Evolutionary conservation across 1,140 invertebrate species (phyloP), one percentile per base, ranked within the genome.

Genomic region (Drosophila tropicalis): DNA sequence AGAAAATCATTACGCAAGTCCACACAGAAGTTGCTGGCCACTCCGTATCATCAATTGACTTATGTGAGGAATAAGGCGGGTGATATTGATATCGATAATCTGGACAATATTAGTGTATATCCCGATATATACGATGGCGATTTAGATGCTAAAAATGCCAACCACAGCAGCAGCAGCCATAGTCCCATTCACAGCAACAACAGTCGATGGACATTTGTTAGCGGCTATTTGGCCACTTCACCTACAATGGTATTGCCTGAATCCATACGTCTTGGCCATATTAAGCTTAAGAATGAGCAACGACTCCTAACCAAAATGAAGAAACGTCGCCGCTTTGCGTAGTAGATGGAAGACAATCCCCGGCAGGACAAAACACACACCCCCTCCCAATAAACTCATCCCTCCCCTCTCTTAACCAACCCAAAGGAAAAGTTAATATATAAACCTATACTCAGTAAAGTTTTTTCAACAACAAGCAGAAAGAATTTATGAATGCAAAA

Each of bases 91-190:
- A 90, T 91, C 36, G 90, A 91, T 60, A 91, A 85, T 62, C 74
- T 91, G 63, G 90, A 91, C 78, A 91, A 91, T 58, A 91, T 91
- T 17, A 91, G 90, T 70, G 81, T 91, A 17, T 90, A 89, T 83
- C 83, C 90, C 36, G 90, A 90, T 76, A 57, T 80, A 15, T 76
- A 78, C 17, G 76, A 84, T 9, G 83, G 81, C 5, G 72, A 72
- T 0, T 57, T 77, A 12, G 70, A 80, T 2, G 73, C 60, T 3
- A 69, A 51, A 40, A 64, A 74, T n/a, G 65, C 56, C 36, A 71
- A n/a, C 39, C 60, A 56, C 36, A 78, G 36, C 67, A 72, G 40
- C 56, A 85, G 77, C 17, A 89, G 80, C 47, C 74, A 15, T 32
- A 78, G 36, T 36, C 34, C 34, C 9, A 36, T 36, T 9, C 34